Conservation (phyloP, 2,888 invertebrate species). For the Drepana falcataria region DNA sequence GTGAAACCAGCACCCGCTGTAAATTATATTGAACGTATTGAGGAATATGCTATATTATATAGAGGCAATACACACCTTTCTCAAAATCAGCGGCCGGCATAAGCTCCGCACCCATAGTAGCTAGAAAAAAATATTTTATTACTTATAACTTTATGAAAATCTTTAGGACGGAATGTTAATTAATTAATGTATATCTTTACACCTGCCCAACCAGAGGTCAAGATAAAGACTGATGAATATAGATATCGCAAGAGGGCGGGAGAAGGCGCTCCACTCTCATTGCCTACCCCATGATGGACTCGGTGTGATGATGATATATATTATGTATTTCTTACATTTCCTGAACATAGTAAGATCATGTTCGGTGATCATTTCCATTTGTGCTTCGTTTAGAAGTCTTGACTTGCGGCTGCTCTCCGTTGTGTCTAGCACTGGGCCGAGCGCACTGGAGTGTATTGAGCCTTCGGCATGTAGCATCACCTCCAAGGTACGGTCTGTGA, state of each 20-base stretch:
- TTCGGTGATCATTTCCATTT: slow-evolving; percentile 56
- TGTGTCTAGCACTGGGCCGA: slow-evolving; percentile 29
- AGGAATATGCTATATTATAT: neutral
- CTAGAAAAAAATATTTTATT: neutral
- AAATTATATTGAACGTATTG: no score
- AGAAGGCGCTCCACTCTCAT: no score
- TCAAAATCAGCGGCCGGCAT: neutral
- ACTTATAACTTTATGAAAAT: neutral
- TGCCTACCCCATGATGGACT: no score
- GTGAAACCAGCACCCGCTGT: no score
- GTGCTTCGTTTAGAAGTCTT: slow-evolving; percentile 23
- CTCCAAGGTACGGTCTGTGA: slow-evolving; percentile 46
- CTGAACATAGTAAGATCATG: slow-evolving; percentile 46
- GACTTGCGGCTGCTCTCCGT: slow-evolving; percentile 36
- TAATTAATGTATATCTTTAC: no score
- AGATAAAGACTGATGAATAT: no score
- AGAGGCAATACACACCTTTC: neutral
- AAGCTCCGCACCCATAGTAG: neutral
- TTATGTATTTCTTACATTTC: slow-evolving; percentile 39
- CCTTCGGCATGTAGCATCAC: slow-evolving; percentile 41
- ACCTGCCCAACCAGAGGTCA: no score
- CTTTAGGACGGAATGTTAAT: no score
- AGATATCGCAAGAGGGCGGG: no score
- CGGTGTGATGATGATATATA: neutral
- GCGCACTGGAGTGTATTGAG: slow-evolving; percentile 17